Base-by-base conservation (phyloP, 2,113 vertebrate genomes). In the Campylomormyrus tamandua region DNA sequence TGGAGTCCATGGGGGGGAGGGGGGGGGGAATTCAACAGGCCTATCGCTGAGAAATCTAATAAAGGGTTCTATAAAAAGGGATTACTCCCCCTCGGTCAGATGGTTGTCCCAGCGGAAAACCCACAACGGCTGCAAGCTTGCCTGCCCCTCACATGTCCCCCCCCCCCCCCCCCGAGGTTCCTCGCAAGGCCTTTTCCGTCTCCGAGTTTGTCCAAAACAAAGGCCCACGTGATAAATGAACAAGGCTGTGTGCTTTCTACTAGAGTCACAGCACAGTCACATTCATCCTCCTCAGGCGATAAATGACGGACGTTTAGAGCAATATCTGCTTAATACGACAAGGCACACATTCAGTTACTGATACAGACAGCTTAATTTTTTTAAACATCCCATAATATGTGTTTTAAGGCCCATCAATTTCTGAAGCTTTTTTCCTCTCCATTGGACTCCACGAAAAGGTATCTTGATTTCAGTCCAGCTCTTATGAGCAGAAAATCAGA, bases 401-500 rank as follows among this genome's bases (percentile, higher is more conserved):
- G 74, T 80, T 80, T 80, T 80, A 80, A 80, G 15, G 74, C 35
- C 17, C 13, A 42, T 80, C 17, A 80, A 80, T 80, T 80, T 42
- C 15, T 42, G 35, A 42, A 42, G 74, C 1, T 39, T 80, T 80
- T 42, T 39, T 77, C 31, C 31, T 77, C 13, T 84, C 15, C 80
- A 48, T 6, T n/a, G 35, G 49, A 87, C 90, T 31, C 27, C 66
- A 35, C 3, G 27, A 74, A 35, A 74, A 74, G 31, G 31, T 17
- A 19, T 17, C 70, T 39, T 13, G 15, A 90, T 89, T 89, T 58
- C 87, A 80, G 83, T 6, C 88, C 56, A 21, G 89, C 90, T 80
- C 90, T 90, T 87, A 77, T 52, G 91, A 89, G 53, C 50, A 87
- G 62, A 91, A 52, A 62, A 83, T 66, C 42, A 0, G 62, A 89